Percentiles rank a stretch among this genome's conserved stretches.
phyloP scores from a whole-genome alignment of 2,888 invertebrate genomes.

The Elmis aenea region DNA sequence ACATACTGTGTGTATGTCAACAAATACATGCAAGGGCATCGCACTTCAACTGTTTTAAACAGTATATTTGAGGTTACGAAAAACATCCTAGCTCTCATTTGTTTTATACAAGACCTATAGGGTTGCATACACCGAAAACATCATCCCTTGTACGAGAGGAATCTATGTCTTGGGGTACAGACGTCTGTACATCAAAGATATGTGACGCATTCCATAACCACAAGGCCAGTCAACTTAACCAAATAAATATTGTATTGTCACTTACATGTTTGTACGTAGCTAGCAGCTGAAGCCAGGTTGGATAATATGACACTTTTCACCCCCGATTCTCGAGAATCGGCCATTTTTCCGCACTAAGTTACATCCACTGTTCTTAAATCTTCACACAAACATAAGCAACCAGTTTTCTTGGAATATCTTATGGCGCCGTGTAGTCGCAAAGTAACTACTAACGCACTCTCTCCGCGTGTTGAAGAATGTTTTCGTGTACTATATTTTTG shows the following conservation, averaged over 20 bases:
- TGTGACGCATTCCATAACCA: conserved; percentile 16
- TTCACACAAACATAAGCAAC: conserved; percentile 19
- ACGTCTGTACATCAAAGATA: no score
- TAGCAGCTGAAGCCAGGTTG: conserved; percentile 33
- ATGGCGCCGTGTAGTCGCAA: conserved; percentile 12
- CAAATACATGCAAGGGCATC: no score
- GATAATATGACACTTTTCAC: conserved; percentile 33
- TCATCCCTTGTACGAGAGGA: no score
- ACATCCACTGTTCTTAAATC: conserved; percentile 25
- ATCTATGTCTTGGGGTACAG: no score
- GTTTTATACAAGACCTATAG: no score
- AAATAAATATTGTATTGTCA: conserved; percentile 18
- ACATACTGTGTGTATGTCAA: no score
- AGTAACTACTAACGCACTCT: conserved; percentile 13
- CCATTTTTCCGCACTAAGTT: conserved; percentile 30
- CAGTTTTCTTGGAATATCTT: conserved; percentile 19
- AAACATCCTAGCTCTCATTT: no score
- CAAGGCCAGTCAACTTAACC: conserved; percentile 28
- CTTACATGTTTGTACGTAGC: conserved; percentile 40
- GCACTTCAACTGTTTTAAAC: no score
- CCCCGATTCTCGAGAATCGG: conserved; percentile 33
- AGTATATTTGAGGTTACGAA: no score
- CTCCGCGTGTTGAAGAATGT: not conserved
- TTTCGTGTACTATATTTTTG: no score
- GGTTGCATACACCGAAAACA: no score